Conservation (phyloP, 2,113 vertebrate species). For the Datnioides undecimradiatus region DNA sequence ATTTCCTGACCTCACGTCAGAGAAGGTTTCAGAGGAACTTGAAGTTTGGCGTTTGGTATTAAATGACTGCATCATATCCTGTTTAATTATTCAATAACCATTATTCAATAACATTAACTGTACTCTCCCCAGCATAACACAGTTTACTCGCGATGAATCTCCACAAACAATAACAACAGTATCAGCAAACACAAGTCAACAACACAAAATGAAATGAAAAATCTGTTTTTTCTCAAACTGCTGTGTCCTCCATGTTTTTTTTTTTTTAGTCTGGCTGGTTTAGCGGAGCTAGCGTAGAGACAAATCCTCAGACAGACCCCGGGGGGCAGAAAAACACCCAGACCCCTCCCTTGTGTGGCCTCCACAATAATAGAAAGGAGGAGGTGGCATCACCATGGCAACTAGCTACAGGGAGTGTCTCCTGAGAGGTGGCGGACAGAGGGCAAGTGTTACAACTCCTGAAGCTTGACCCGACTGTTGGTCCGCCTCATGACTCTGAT, state of each 20-base stretch:
- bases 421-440: conserved; percentile 18
- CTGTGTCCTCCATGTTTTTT: not conserved
- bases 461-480: conserved; percentile 23
- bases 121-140: not conserved
- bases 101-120: too few relatives aligned
- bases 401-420: conserved; percentile 46
- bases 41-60: not conserved
- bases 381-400: conserved; percentile 61
- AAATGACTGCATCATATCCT: not conserved
- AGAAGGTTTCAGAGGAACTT: not conserved
- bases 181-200: not conserved
- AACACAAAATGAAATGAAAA: not conserved
- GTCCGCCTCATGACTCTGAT: conserved; percentile 40
- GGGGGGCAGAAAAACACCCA: conserved; percentile 51
- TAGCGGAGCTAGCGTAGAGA: not conserved
- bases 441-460: conserved; percentile 45
- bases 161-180: too few relatives aligned
- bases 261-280: conserved; percentile 1
- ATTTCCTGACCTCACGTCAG: not conserved
- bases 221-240: not conserved
- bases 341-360: conserved; percentile 19
- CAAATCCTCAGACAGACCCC: conserved; percentile 45
- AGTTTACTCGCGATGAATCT: not conserved
- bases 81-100: too few relatives aligned
- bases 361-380: conserved; percentile 36